These are phyloP conservation scores for Crossaster papposus DNA, from an alignment of 53 echinoderm and acorn worm species.

Conservation along the genomic window DNA sequence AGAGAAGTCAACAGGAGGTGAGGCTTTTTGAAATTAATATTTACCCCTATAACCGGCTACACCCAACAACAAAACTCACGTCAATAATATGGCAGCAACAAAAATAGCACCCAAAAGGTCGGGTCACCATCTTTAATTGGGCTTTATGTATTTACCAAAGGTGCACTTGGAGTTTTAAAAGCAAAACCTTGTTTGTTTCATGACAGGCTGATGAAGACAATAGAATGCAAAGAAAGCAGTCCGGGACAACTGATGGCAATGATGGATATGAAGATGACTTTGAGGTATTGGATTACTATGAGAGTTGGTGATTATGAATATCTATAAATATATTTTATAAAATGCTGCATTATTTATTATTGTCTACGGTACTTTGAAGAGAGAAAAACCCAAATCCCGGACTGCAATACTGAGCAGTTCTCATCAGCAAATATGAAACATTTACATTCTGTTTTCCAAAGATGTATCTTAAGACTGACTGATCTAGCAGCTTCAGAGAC, in stretches of 20 bases:
- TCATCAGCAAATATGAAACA: no score
- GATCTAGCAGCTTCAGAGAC: no score
- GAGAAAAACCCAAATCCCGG: no score
- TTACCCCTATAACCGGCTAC: no score
- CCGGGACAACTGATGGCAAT: slow-evolving; percentile 1
- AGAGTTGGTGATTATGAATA: background rate
- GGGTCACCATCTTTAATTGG: background rate
- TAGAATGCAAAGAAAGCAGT: background rate
- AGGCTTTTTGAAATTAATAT: background rate
- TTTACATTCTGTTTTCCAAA: no score
- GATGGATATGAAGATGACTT: slow-evolving; percentile 84
- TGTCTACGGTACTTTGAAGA: no score
- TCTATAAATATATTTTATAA: background rate
- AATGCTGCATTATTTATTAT: no score
- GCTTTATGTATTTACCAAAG: background rate
- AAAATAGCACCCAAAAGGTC: no score
- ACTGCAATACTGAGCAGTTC: no score
- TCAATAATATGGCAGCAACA: no score
- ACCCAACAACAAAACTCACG: background rate
- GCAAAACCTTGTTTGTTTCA: background rate
- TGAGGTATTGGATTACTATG: slow-evolving; percentile 62
- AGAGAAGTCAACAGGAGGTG: background rate
- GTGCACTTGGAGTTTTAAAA: background rate
- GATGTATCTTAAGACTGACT: no score
- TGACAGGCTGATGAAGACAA: slow-evolving; percentile 58